These are phyloP conservation scores for Yasuhikotakia modesta DNA, from an alignment of 2,797 vertebrate species.

Conservation along the genomic window DNA sequence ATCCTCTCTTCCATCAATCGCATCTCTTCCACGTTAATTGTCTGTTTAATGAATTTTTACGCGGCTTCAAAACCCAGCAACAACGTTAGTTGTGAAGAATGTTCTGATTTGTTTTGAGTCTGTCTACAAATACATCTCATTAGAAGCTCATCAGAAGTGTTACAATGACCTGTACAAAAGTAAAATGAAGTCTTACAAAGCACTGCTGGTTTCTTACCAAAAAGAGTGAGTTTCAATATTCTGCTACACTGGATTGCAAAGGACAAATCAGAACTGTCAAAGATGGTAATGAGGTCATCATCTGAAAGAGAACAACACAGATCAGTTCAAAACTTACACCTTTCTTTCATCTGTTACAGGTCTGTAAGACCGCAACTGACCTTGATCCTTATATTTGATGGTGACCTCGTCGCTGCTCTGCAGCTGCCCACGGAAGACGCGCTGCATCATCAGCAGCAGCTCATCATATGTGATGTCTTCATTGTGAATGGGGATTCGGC, in stretches of 20 bases:
- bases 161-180: too few relatives aligned
- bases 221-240: slow-evolving; percentile 97
- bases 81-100: not conserved
- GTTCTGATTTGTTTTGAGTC: not conserved
- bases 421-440: slow-evolving; percentile 96
- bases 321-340: not conserved
- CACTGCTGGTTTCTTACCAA: slow-evolving; percentile 83
- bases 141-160: too few relatives aligned
- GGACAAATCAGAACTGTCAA: slow-evolving; percentile 98
- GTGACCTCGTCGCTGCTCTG: slow-evolving; percentile 96
- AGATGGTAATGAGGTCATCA: slow-evolving; percentile 98
- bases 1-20: not conserved
- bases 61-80: not conserved
- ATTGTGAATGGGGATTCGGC: slow-evolving; percentile 98
- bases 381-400: slow-evolving; percentile 99
- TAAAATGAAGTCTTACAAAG: too few relatives aligned
- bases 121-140: slow-evolving; percentile 6
- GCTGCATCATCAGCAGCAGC: slow-evolving; percentile 98
- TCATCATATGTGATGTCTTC: slow-evolving; percentile 99
- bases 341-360: not conserved
- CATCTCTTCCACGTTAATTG: not conserved
- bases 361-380: slow-evolving; percentile 67
- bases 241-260: slow-evolving; percentile 99
- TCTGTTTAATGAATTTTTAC: not conserved
- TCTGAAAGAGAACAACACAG: slow-evolving; percentile 73